Base-by-base conservation (phyloP, 2,113 vertebrate genomes). In the Tyrannus savana region DNA sequence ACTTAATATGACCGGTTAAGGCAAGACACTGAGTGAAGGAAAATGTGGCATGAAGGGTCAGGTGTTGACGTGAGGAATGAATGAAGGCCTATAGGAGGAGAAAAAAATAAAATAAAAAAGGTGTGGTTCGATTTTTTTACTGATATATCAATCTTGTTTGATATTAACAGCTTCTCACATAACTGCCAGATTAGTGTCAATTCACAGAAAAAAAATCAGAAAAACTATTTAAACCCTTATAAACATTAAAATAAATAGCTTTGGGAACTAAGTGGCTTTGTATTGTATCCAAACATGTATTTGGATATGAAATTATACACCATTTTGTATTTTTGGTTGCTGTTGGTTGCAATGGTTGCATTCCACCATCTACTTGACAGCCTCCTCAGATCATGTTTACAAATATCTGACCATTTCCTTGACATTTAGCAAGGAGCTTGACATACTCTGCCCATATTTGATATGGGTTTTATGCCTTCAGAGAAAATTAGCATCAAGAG, bases 301-400 rank as follows among this genome's bases (percentile, higher is more conserved):
- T 56, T 60, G 24, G 0, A 1, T 30, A 49, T 28, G 16, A 2
- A 82, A 39, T 60, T 69, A 10, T 0, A 2, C 28, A 10, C 6
- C 15, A 33, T 58, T 89, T 90, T 49, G 14, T 14, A 19, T 19
- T 55, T 12, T 67, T 73, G 19, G 10, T 30, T 68, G 28, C 15
- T 25, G 13, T 14, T 25, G 13, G 24, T 22, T 46, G 28, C 19
- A n/a, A 10, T 17, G 16, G 16, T 21, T 52, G 12, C 33, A 39
- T 12, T 75, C 8, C 19, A 67, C 12, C 4, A 13, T 42, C 5
- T 39, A 31, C 19, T 75, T 27, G 31, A 44, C 10, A 42, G 24
- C 37, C 41, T 80, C 11, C 10, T 60, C 50, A 66, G 41, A n/a
- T 28, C 10, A 28, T 22, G 5, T 73, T 81, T 91, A 69, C 9